Conservation (phyloP, 2,113 vertebrate species). For the Lagopus leucura region DNA sequence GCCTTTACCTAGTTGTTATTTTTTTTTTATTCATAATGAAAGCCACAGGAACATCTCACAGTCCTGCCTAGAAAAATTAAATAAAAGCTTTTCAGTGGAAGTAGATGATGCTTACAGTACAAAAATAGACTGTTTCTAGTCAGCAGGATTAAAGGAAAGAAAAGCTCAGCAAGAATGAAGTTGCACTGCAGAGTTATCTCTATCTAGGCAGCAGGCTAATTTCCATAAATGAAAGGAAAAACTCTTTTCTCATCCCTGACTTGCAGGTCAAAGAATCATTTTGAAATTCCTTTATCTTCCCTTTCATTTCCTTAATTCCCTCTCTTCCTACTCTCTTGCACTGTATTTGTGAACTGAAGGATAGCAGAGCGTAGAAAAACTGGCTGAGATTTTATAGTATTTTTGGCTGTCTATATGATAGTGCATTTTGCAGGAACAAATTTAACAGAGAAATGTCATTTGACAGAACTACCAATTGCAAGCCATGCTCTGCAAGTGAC, state of each 20-base stretch:
- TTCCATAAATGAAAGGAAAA: slow-evolving; percentile 31
- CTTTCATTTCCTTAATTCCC: neutral
- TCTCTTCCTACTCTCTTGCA: neutral
- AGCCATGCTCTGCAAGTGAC: neutral
- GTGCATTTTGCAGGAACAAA: neutral
- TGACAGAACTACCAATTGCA: neutral
- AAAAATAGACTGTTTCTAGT: slow-evolving; percentile 64
- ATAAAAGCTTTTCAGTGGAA: slow-evolving; percentile 55
- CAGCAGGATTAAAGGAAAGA: slow-evolving; percentile 40
- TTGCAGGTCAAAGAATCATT: slow-evolving; percentile 21
- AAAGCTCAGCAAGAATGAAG: slow-evolving; percentile 56
- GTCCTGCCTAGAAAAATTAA: slow-evolving; percentile 53
- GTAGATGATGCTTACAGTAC: slow-evolving; percentile 39
- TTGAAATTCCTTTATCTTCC: neutral
- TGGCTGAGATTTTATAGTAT: neutral
- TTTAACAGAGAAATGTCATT: neutral
- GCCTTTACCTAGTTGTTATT: neutral
- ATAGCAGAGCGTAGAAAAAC: neutral
- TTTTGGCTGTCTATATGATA: neutral
- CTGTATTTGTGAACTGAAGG: neutral
- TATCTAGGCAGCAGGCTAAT: slow-evolving; percentile 47
- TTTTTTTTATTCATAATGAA: neutral
- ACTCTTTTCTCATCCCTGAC: neutral
- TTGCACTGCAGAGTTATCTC: slow-evolving; percentile 20
- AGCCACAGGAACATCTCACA: neutral